Evolutionary conservation across 1,140 invertebrate species (phyloP).

Genomic region (Phenacoccus solenopsis): DNA sequence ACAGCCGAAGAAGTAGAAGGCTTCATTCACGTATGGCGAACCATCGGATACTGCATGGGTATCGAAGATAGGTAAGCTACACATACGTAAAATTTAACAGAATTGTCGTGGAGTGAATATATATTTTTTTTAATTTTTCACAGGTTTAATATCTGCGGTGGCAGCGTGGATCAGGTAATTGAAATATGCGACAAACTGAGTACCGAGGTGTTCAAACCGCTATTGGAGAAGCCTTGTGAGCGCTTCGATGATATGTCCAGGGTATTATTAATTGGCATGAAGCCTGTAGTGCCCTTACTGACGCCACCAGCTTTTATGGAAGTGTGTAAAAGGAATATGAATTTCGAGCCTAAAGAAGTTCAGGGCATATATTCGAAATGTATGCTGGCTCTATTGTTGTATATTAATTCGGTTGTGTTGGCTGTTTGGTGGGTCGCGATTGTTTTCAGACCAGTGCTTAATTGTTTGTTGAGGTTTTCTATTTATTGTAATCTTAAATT

Average conservation of each 20-base stretch:
- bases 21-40: conserved; percentile 72
- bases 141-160: conserved; percentile 44
- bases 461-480: conserved; percentile 34
- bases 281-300: conserved; percentile 35
- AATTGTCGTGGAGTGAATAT: too few relatives aligned
- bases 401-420: conserved; percentile 35
- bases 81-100: background rate
- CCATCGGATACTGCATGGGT: conserved; percentile 65
- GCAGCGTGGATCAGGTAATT: conserved; percentile 34
- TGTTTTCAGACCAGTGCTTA: conserved; percentile 35
- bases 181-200: conserved; percentile 34
- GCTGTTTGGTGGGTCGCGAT: conserved; percentile 32
- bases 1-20: conserved; percentile 48
- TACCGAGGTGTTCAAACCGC: conserved; percentile 34
- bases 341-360: conserved; percentile 16
- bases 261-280: conserved; percentile 36
- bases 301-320: conserved; percentile 34
- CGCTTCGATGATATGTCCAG: conserved; percentile 37
- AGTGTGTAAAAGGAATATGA: conserved; percentile 31
- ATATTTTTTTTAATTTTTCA: conserved; percentile 12
- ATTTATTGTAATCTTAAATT: conserved; percentile 33
- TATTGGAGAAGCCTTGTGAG: conserved; percentile 35
- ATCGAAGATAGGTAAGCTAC: conserved; percentile 54
- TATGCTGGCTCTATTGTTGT: conserved; percentile 35
- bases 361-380: conserved; percentile 30